Conservation (phyloP, 1,140 invertebrate species). For the Drosophila pseudoananassae region DNA sequence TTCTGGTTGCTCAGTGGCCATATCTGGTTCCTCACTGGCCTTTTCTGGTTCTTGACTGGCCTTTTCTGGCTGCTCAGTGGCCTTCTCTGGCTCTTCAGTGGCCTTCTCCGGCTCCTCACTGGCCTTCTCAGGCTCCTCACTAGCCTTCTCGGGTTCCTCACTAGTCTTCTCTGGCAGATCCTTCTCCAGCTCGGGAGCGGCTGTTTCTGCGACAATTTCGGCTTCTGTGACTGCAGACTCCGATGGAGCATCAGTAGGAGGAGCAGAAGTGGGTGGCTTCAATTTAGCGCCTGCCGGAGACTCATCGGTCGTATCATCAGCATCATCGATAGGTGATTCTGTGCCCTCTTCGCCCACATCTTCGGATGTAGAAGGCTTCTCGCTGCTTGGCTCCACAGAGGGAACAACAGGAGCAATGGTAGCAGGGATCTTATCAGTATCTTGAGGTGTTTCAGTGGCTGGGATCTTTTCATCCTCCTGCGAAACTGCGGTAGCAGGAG, state of each 20-base stretch:
- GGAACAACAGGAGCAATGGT: slow-evolving; percentile 52
- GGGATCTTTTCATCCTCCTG: slow-evolving; percentile 39
- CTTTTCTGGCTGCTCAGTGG: slow-evolving; percentile 35
- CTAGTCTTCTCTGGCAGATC: slow-evolving; percentile 36
- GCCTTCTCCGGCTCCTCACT: slow-evolving; percentile 22
- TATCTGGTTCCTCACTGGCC: neutral
- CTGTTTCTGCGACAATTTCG: slow-evolving; percentile 38
- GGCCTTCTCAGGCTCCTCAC: slow-evolving; percentile 1
- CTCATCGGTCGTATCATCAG: slow-evolving; percentile 50
- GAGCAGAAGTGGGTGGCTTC: slow-evolving; percentile 33
- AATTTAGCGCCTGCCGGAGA: slow-evolving; percentile 38
- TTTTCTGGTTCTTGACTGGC: slow-evolving; percentile 21
- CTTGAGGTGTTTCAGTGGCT: slow-evolving; percentile 24
- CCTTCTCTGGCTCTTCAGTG: slow-evolving; percentile 31
- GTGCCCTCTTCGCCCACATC: slow-evolving; percentile 46
- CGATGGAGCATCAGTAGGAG: slow-evolving; percentile 21
- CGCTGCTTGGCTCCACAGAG: slow-evolving; percentile 45
- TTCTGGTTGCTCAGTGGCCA: slow-evolving; percentile 33
- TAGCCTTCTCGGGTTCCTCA: slow-evolving; percentile 28
- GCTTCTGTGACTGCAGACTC: slow-evolving; percentile 41
- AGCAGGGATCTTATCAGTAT: slow-evolving; percentile 35
- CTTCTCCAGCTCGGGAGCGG: slow-evolving; percentile 31
- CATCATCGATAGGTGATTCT: slow-evolving; percentile 35
- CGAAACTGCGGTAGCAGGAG: slow-evolving; percentile 22
- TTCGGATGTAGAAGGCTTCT: slow-evolving; percentile 43